These are phyloP conservation scores for Aproaerema taeniolella DNA, from an alignment of 2,888 invertebrate species.

Conservation along the genomic window DNA sequence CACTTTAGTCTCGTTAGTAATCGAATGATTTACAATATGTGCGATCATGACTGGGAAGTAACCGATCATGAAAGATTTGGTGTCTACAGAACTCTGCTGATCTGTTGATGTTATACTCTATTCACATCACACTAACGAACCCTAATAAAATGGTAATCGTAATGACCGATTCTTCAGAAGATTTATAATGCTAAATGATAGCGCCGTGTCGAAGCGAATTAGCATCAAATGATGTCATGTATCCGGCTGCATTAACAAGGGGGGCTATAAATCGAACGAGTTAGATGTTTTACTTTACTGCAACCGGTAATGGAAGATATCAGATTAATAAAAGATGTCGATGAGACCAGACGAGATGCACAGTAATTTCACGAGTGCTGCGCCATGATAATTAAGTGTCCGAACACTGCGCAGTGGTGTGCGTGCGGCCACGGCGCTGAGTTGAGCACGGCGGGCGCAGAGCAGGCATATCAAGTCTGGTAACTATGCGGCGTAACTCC, in stretches of 20 bases:
- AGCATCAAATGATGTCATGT: conserved; percentile 66
- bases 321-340: conserved; percentile 65
- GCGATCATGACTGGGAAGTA: no score
- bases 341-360: conserved; percentile 60
- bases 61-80: no score
- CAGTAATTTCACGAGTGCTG: conserved; percentile 65
- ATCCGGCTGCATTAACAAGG: conserved; percentile 59
- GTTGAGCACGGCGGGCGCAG: conserved; percentile 34
- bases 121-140: conserved; percentile 14
- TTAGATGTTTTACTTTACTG: conserved; percentile 54
- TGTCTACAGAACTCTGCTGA: no score
- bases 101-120: background rate
- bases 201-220: conserved; percentile 49
- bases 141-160: conserved; percentile 28
- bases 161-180: conserved; percentile 43
- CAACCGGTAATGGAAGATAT: conserved; percentile 65
- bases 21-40: no score
- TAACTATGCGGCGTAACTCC: conserved; percentile 78
- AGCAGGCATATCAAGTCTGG: conserved; percentile 71
- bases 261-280: conserved; percentile 58
- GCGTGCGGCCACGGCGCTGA: conserved; percentile 43
- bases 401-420: conserved; percentile 50
- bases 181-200: conserved; percentile 53
- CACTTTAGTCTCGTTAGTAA: no score
- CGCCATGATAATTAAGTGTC: conserved; percentile 67